Percentiles rank a stretch among this genome's conserved stretches.
These are phyloP conservation scores for Callyntrura guangdongensis DNA, from an alignment of 2,888 invertebrate species.

Conservation along the genomic window DNA sequence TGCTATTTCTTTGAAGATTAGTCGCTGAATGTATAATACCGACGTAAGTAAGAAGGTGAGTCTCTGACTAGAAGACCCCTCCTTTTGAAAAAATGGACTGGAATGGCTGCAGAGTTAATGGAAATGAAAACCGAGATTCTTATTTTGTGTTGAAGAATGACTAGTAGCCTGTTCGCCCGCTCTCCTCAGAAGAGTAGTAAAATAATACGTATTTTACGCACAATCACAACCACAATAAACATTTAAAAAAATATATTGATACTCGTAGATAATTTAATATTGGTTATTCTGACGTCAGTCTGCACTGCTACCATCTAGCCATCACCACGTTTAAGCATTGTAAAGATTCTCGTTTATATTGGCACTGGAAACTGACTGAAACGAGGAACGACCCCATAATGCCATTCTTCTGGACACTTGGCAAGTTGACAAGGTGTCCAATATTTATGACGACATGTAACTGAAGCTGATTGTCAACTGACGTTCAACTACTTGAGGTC, in stretches of 20 bases:
- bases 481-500: no score
- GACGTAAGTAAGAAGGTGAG: background rate
- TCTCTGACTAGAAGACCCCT: background rate
- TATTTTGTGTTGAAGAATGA: background rate
- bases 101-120: background rate
- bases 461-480: no score
- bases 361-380: conserved; percentile 21
- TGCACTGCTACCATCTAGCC: background rate
- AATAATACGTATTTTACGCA: background rate
- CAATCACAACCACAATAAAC: conserved; percentile 13
- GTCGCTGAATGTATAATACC: background rate
- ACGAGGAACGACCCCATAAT: background rate
- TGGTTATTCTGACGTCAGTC: background rate
- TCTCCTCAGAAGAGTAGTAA: background rate
- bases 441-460: no score
- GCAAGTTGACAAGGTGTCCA: no score
- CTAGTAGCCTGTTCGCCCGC: background rate
- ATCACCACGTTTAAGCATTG: conserved; percentile 19
- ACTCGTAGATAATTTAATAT: background rate
- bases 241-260: background rate
- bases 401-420: no score
- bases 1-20: background rate
- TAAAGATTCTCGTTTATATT: background rate
- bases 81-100: background rate
- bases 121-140: background rate